Conservation (phyloP, 2,888 invertebrate species). For the Bhutanitis thaidina region DNA sequence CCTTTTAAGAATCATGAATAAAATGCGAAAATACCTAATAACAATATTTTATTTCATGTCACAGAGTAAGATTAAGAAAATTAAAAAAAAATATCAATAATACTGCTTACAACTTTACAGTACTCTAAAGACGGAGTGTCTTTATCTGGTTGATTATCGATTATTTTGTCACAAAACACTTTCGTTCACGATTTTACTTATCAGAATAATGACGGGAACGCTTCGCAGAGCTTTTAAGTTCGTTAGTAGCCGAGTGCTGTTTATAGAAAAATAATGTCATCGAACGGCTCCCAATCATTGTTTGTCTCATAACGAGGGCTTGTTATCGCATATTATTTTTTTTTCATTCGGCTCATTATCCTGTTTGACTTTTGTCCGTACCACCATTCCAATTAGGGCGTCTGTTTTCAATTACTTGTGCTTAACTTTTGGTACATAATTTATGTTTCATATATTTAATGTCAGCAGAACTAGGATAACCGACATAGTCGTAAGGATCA, state of each 20-base stretch:
- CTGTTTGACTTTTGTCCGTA: constrained; percentile 1
- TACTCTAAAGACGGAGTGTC: too few relatives aligned
- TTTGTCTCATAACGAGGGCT: neutral
- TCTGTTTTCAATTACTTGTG: neutral
- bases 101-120: too few relatives aligned
- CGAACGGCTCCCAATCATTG: neutral
- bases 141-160: too few relatives aligned
- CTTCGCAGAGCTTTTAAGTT: constrained; percentile 11
- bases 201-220: constrained; percentile 8
- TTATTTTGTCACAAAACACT: neutral
- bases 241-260: constrained; percentile 10
- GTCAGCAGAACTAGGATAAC: too few relatives aligned
- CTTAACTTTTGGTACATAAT: neutral
- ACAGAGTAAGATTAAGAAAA: too few relatives aligned
- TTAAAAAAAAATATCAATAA: too few relatives aligned
- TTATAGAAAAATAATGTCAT: constrained; percentile 15
- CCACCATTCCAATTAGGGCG: constrained; percentile 6
- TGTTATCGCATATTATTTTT: constrained; percentile 5
- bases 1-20: too few relatives aligned
- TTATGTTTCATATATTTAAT: too few relatives aligned
- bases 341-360: constrained; percentile 5
- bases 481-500: too few relatives aligned
- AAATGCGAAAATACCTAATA: too few relatives aligned
- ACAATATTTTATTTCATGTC: too few relatives aligned
- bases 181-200: constrained; percentile 2